A percentile compares a stretch with the other conserved stretches of the same genome.
These are phyloP conservation scores for Cliona cf. orientalis DNA, from an alignment of 37 sponge, comb jelly and placozoan genomes.

Conservation along the genomic window DNA sequence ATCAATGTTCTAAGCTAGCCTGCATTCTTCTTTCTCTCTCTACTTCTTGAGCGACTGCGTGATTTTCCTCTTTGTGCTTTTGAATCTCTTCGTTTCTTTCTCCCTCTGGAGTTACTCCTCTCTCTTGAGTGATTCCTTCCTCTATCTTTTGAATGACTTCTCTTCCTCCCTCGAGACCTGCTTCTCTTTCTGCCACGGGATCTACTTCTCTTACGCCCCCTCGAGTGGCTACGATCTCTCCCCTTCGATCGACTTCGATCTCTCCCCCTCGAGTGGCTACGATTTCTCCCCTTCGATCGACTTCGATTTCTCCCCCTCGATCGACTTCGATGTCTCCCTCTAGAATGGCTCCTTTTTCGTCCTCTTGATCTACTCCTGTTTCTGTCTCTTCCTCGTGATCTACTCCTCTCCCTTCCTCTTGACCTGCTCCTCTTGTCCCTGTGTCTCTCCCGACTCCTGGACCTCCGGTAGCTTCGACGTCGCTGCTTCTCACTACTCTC, in stretches of 20 bases:
- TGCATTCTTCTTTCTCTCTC: too few relatives aligned
- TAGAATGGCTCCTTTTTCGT: too few relatives aligned
- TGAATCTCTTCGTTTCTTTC: not conserved
- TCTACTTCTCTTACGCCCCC: constrained; percentile 4
- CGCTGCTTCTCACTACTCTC: not conserved
- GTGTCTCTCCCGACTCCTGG: not conserved
- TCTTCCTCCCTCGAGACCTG: not conserved
- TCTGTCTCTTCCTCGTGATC: constrained; percentile 10
- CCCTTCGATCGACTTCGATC: constrained; percentile 2
- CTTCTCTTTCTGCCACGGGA: not conserved
- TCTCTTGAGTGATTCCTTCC: constrained; percentile 6
- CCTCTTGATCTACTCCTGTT: too few relatives aligned
- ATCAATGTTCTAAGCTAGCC: too few relatives aligned
- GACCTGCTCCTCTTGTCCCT: not conserved
- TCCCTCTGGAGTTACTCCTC: constrained; percentile 6
- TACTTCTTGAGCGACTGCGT: not conserved
- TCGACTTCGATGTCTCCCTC: constrained; percentile 21
- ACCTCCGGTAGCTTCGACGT: not conserved
- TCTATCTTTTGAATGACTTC: constrained; percentile 4
- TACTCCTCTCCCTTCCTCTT: too few relatives aligned
- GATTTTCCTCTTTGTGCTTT: not conserved
- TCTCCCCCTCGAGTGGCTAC: not conserved
- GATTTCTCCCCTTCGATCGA: not conserved
- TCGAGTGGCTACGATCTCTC: not conserved
- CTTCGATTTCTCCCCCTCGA: constrained; percentile 4